These are phyloP conservation scores for Troides aeacus DNA, from an alignment of 2,888 invertebrate genomes.

Conservation along the genomic window DNA sequence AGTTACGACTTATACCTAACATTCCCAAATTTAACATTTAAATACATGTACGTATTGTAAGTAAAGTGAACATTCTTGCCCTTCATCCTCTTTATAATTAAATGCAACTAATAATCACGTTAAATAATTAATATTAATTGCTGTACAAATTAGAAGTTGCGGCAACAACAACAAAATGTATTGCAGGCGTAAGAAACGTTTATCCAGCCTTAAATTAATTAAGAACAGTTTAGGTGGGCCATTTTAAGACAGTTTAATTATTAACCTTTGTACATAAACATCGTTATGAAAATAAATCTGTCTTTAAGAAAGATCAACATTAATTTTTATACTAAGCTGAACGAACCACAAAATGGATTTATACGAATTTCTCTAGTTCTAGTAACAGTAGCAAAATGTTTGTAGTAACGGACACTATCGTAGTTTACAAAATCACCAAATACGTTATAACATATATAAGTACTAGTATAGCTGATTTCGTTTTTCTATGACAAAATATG, in stretches of 20 bases:
- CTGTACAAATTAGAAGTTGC: constrained; percentile 4
- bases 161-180: constrained; percentile 11
- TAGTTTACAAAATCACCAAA: too few relatives aligned
- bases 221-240: constrained; percentile 7
- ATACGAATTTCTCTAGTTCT: too few relatives aligned
- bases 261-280: constrained; percentile 1
- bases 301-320: background rate
- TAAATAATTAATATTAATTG: constrained; percentile 3
- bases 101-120: background rate
- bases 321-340: background rate
- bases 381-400: too few relatives aligned
- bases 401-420: too few relatives aligned
- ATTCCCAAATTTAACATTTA: too few relatives aligned
- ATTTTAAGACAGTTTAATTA: constrained; percentile 3
- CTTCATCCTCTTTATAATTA: background rate
- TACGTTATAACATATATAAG: too few relatives aligned
- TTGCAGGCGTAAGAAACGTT: constrained; percentile 7
- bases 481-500: too few relatives aligned
- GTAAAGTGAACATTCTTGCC: background rate
- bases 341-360: background rate
- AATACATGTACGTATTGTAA: too few relatives aligned
- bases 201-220: constrained; percentile 1
- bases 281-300: constrained; percentile 1
- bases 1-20: too few relatives aligned
- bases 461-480: too few relatives aligned